Percentiles rank a stretch among this genome's conserved stretches.
These are phyloP conservation scores for Callinectes sapidus DNA, from an alignment of 2,888 invertebrate genomes.

Conservation along the genomic window DNA sequence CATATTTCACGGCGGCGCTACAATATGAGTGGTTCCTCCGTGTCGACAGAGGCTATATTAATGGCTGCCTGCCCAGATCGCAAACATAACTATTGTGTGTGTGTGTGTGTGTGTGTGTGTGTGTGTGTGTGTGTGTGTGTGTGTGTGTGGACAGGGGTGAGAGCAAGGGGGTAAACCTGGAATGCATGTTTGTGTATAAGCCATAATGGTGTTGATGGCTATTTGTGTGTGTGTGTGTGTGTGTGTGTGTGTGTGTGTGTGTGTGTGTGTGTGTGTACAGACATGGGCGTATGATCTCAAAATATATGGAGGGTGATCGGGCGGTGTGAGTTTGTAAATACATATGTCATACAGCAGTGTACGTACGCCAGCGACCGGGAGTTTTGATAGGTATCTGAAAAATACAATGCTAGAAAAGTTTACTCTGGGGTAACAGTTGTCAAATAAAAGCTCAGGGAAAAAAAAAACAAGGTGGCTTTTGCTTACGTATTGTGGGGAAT, in stretches of 20 bases:
- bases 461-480: not conserved
- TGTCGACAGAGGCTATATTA: slow-evolving; percentile 64
- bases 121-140: slow-evolving; percentile 45
- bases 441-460: not conserved
- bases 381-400: slow-evolving; percentile 31
- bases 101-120: slow-evolving; percentile 44
- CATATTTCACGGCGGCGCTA: slow-evolving; percentile 58
- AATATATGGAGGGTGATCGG: not conserved
- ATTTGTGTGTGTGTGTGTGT: slow-evolving; percentile 43
- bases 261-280: slow-evolving; percentile 27
- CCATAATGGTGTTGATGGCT: not conserved
- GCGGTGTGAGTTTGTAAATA: not conserved
- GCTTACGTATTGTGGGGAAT: not conserved
- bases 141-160: slow-evolving; percentile 14
- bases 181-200: slow-evolving; percentile 25
- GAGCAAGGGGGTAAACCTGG: not conserved
- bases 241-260: slow-evolving; percentile 35
- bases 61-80: slow-evolving; percentile 51
- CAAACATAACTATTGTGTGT: slow-evolving; percentile 52
- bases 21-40: slow-evolving; percentile 62
- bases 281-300: slow-evolving; percentile 4
- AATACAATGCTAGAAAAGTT: slow-evolving; percentile 11
- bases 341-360: slow-evolving; percentile 16
- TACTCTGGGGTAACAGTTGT: not conserved
- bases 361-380: not conserved